Conservation (phyloP, 2,888 invertebrate genomes). For the Tholera decimalis region DNA sequence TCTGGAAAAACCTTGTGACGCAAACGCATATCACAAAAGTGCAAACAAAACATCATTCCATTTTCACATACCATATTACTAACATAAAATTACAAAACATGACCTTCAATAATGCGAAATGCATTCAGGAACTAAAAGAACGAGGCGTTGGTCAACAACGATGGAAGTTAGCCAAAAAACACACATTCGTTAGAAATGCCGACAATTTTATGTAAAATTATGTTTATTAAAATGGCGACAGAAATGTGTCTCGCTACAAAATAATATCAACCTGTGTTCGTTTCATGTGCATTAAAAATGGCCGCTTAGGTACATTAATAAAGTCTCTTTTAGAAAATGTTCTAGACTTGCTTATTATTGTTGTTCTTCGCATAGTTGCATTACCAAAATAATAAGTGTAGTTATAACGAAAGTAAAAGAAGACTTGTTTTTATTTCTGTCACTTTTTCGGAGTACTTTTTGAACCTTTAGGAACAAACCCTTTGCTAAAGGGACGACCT, state of each 20-base stretch:
- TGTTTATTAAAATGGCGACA: conserved; percentile 1
- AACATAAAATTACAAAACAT: background rate
- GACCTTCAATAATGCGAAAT: background rate
- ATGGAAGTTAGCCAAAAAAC: conserved; percentile 20
- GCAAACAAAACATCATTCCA: no score
- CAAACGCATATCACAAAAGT: no score
- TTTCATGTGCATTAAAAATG: background rate
- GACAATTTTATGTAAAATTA: conserved; percentile 2
- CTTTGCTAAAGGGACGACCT: no score
- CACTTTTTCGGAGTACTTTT: no score
- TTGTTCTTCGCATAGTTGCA: no score
- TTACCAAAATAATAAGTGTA: no score
- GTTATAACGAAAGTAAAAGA: no score
- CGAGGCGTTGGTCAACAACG: conserved; percentile 1
- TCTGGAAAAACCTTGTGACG: no score
- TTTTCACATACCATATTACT: no score
- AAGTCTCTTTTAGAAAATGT: background rate
- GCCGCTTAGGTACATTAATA: no score
- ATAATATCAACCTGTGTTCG: background rate
- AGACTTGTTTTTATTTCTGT: no score
- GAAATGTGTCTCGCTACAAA: background rate
- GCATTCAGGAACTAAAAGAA: background rate
- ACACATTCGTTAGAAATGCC: background rate
- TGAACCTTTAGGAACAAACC: no score
- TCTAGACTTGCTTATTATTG: background rate